Conservation (phyloP, 2,888 invertebrate genomes). For the Therioaphis trifolii region DNA sequence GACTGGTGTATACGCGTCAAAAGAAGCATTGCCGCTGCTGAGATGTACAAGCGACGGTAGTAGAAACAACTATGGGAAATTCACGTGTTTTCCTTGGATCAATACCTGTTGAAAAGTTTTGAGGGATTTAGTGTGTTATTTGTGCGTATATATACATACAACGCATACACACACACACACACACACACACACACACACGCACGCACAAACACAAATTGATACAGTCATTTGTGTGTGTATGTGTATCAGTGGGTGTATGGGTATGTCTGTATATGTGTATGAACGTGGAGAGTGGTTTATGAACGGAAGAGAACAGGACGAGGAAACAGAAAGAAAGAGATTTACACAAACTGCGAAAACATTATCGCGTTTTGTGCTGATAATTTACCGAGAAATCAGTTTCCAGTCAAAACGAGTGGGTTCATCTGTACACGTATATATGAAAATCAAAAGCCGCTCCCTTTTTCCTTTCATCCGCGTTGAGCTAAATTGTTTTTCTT, state of each 20-base stretch:
- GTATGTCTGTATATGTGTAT: neutral
- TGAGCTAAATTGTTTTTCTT: constrained; percentile 57
- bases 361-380: constrained; percentile 39
- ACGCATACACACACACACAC: neutral
- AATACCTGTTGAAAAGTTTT: constrained; percentile 55
- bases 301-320: neutral
- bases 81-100: constrained; percentile 37
- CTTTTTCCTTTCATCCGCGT: constrained; percentile 39
- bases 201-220: neutral
- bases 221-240: neutral
- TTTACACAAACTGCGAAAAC: constrained; percentile 18
- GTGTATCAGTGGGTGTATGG: too few relatives aligned
- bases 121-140: constrained; percentile 21
- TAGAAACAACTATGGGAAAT: neutral
- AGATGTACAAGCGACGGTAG: too few relatives aligned
- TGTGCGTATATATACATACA: too few relatives aligned
- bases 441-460: constrained; percentile 53
- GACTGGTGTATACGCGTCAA: too few relatives aligned
- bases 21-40: too few relatives aligned
- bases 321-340: constrained; percentile 1
- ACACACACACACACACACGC: neutral
- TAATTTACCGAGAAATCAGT: constrained; percentile 57
- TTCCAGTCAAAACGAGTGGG: constrained; percentile 49
- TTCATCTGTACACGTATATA: constrained; percentile 4
- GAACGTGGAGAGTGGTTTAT: too few relatives aligned